phyloP scores from a whole-genome alignment of 1,140 invertebrate genomes.

The Bombus superbus region DNA sequence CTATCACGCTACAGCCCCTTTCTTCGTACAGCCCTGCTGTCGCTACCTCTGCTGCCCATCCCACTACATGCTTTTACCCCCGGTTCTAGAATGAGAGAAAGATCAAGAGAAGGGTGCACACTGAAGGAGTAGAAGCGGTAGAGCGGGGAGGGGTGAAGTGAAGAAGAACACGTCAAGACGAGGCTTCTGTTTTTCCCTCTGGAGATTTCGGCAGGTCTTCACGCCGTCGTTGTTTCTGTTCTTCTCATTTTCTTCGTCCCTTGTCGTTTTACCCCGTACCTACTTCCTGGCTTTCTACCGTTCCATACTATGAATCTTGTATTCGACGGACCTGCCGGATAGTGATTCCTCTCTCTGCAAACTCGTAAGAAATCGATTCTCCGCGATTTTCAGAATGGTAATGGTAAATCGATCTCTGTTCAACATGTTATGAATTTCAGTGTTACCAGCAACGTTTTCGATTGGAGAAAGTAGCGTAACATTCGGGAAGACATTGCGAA shows the following conservation, averaged over 20 bases:
- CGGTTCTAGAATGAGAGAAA: slow-evolving; percentile 12
- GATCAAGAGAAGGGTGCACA: slow-evolving; percentile 29
- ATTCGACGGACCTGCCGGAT: neutral
- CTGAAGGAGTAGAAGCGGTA: slow-evolving; percentile 12
- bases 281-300: slow-evolving; percentile 9
- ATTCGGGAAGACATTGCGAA: neutral
- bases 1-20: slow-evolving; percentile 62
- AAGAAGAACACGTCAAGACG: slow-evolving; percentile 56
- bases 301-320: neutral
- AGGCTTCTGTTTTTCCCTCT: slow-evolving; percentile 63
- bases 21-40: slow-evolving; percentile 64
- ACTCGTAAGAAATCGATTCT: neutral
- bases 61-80: slow-evolving; percentile 50
- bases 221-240: slow-evolving; percentile 48
- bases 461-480: neutral
- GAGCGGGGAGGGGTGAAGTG: slow-evolving; percentile 30
- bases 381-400: neutral
- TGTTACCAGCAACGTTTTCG: too few species aligned
- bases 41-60: slow-evolving; percentile 52
- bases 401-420: neutral
- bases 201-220: slow-evolving; percentile 68
- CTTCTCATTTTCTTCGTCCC: slow-evolving; percentile 10
- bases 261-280: slow-evolving; percentile 3
- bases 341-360: neutral
- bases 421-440: neutral